These are phyloP conservation scores for Xanthorhoe spadicearia DNA, from an alignment of 2,888 invertebrate genomes.

Conservation along the genomic window DNA sequence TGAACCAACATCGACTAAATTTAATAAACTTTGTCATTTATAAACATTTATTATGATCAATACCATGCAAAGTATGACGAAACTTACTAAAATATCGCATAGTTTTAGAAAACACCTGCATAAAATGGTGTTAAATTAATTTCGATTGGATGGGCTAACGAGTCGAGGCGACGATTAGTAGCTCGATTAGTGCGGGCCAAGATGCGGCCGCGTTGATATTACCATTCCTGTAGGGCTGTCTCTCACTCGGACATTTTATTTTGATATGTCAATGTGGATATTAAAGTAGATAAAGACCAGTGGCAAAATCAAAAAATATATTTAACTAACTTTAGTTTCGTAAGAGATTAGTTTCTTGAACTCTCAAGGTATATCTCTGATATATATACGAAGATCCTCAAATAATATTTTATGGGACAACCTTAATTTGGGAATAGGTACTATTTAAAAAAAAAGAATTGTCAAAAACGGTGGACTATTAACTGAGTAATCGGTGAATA, in stretches of 20 bases:
- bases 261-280: neutral
- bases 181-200: constrained; percentile 77
- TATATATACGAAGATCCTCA: too few relatives aligned
- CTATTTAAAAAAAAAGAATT: too few relatives aligned
- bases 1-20: neutral
- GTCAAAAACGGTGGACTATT: too few relatives aligned
- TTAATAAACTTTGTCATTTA: neutral
- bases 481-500: too few relatives aligned
- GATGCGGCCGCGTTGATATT: constrained; percentile 52
- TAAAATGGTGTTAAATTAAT: constrained; percentile 31
- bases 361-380: too few relatives aligned
- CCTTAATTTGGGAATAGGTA: too few relatives aligned
- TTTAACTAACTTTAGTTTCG: too few relatives aligned
- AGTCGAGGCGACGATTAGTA: constrained; percentile 61
- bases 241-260: neutral
- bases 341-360: too few relatives aligned
- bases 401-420: too few relatives aligned
- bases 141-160: constrained; percentile 35
- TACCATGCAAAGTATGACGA: too few relatives aligned
- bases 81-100: constrained; percentile 4
- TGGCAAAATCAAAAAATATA: too few relatives aligned
- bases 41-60: neutral
- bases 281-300: neutral
- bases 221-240: constrained; percentile 29
- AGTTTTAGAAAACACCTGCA: constrained; percentile 21